Evolutionary conservation across 2,113 vertebrate species (phyloP).

Genomic region (Lagopus leucura): DNA sequence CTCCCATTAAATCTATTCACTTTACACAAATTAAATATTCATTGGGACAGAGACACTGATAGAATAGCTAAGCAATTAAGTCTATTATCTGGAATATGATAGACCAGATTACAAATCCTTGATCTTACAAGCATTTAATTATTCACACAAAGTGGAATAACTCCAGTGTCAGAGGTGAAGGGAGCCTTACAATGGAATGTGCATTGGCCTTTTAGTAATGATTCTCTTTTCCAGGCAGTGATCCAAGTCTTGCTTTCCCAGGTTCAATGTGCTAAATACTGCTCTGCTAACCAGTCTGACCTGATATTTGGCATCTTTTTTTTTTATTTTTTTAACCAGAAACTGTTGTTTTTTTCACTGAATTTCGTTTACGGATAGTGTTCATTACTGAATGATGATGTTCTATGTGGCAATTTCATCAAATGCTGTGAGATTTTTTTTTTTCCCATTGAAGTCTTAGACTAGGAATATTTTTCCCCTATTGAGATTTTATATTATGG

Average conservation of each 20-base stretch:
- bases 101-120: constrained; percentile 17
- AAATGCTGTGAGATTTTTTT: neutral
- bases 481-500: neutral
- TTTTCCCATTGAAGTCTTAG: neutral
- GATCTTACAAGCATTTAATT: neutral
- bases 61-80: constrained; percentile 7
- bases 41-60: neutral
- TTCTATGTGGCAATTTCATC: neutral
- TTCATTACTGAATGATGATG: neutral
- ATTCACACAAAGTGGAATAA: constrained; percentile 5
- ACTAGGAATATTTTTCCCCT: neutral
- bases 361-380: neutral
- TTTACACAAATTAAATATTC: constrained; percentile 11
- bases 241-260: neutral
- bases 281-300: neutral
- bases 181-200: neutral
- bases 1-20: neutral
- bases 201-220: neutral
- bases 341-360: neutral
- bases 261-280: neutral
- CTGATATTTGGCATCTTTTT: neutral
- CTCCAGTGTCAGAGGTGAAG: neutral
- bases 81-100: neutral
- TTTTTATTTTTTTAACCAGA: neutral
- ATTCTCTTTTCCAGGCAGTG: neutral